These are phyloP conservation scores for Neomorphus geoffroyi DNA, from an alignment of 2,797 vertebrate genomes.

Conservation along the genomic window DNA sequence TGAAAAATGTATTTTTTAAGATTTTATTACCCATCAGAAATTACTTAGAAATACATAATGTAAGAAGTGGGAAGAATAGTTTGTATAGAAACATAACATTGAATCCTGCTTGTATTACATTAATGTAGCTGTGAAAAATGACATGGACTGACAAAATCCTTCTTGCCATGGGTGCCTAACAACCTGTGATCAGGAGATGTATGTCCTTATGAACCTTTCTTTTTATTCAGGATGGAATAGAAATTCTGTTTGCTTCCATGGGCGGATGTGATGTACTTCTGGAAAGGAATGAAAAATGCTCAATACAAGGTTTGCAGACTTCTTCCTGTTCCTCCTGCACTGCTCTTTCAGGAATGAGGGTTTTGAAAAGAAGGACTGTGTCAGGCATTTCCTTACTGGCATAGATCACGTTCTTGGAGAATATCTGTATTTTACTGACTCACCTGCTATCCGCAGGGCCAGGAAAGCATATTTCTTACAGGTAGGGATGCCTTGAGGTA, in stretches of 20 bases:
- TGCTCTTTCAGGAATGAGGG: neutral
- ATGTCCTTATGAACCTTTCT: neutral
- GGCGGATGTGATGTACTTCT: neutral
- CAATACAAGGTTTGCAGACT: neutral
- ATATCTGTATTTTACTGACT: neutral
- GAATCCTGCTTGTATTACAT: neutral
- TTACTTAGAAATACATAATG: neutral
- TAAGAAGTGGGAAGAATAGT: neutral
- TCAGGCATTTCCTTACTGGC: neutral
- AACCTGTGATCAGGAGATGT: neutral
- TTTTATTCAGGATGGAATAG: neutral
- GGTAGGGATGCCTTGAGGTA: neutral
- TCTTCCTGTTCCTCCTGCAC: neutral
- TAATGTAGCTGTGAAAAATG: neutral
- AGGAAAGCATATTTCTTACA: neutral
- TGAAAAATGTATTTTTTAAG: neutral
- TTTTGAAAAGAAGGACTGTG: neutral
- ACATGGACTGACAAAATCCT: neutral
- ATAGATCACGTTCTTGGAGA: neutral
- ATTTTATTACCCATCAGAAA: neutral
- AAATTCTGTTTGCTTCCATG: neutral
- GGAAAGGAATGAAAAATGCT: neutral
- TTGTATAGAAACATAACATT: neutral
- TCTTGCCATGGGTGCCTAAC: neutral
- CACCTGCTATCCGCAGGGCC: neutral